Conservation (phyloP, 2,888 invertebrate genomes). For the Gnatocerus cornutus region DNA sequence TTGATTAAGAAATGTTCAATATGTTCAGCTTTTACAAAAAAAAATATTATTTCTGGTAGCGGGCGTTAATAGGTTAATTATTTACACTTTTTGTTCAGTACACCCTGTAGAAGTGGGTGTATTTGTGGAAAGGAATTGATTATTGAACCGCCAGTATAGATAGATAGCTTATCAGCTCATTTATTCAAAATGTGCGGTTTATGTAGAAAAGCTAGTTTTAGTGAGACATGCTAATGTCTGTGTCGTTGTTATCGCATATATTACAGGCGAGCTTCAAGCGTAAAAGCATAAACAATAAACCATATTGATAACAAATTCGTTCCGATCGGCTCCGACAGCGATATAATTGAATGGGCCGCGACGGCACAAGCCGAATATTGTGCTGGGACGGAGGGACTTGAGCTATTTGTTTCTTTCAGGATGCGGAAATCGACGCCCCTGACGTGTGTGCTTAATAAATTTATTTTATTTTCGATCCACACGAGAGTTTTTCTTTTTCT, state of each 20-base stretch:
- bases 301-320: slow-evolving; percentile 60
- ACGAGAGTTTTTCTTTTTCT: slow-evolving; percentile 20
- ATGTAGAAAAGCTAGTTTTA: too few relatives aligned
- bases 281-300: slow-evolving; percentile 54
- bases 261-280: background rate
- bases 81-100: too few relatives aligned
- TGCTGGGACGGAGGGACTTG: slow-evolving; percentile 69
- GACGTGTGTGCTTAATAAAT: slow-evolving; percentile 49
- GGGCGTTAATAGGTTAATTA: too few relatives aligned
- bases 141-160: too few relatives aligned
- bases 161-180: too few relatives aligned
- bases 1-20: too few relatives aligned
- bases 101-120: too few relatives aligned
- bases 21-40: too few relatives aligned
- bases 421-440: slow-evolving; percentile 48
- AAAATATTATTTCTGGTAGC: too few relatives aligned
- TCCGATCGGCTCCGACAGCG: slow-evolving; percentile 58
- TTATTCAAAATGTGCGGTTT: too few relatives aligned
- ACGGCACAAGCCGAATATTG: slow-evolving; percentile 66
- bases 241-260: background rate
- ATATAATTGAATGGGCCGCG: slow-evolving; percentile 65
- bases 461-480: slow-evolving; percentile 39
- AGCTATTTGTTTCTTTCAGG: slow-evolving; percentile 66
- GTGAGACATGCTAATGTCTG: too few relatives aligned
- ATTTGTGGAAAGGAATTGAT: too few relatives aligned